These are phyloP conservation scores for Nebria salina DNA, from an alignment of 2,888 invertebrate species.

Conservation along the genomic window DNA sequence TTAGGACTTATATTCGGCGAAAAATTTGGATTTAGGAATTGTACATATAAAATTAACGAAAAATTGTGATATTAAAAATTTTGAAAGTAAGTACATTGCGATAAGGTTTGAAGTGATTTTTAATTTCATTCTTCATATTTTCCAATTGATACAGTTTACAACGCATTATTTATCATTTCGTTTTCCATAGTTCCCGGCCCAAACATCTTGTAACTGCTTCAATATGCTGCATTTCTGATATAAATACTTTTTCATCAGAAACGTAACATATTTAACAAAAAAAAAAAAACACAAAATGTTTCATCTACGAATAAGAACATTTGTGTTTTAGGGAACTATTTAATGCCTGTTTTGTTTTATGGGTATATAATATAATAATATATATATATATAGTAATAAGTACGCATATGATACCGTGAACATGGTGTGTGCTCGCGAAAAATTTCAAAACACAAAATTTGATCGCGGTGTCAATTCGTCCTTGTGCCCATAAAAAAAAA, in stretches of 20 bases:
- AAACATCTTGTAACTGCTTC: slow-evolving; percentile 13
- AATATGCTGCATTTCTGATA: slow-evolving; percentile 17
- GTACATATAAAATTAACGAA: slow-evolving; percentile 35
- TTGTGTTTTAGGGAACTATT: neutral
- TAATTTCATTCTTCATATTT: slow-evolving; percentile 46
- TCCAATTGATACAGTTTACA: slow-evolving; percentile 54
- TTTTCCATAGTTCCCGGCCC: slow-evolving; percentile 7
- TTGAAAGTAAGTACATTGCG: slow-evolving; percentile 13
- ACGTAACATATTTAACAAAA: neutral
- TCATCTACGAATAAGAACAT: neutral
- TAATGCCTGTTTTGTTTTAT: slow-evolving; percentile 11
- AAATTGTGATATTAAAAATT: slow-evolving; percentile 43
- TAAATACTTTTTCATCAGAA: neutral
- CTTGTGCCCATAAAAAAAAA: slow-evolving; percentile 19
- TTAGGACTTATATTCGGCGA: slow-evolving; percentile 13
- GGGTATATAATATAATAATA: slow-evolving; percentile 26
- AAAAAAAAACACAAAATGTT: neutral
- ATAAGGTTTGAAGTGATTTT: slow-evolving; percentile 21
- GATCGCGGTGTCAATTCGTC: slow-evolving; percentile 32
- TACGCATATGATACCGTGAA: slow-evolving; percentile 38
- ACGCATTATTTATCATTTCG: slow-evolving; percentile 49
- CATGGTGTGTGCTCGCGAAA: slow-evolving; percentile 44
- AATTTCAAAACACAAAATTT: slow-evolving; percentile 39
- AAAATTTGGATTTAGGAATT: slow-evolving; percentile 15
- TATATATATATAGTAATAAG: slow-evolving; percentile 24